Evolutionary conservation across 1,140 invertebrate species (phyloP), one percentile per base, ranked within the genome.

Genomic region (Diprion similis): DNA sequence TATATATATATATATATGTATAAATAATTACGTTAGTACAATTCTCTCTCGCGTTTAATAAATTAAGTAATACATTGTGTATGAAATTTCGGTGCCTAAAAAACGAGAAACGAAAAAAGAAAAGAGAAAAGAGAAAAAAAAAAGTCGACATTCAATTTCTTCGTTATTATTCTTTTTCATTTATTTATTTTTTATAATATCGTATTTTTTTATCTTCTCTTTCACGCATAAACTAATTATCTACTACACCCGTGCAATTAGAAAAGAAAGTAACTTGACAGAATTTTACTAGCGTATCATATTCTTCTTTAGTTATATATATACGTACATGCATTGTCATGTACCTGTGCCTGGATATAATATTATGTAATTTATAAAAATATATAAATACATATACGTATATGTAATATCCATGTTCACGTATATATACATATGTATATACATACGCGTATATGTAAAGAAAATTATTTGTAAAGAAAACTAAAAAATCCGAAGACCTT

Each of bases 1-100:
- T 73, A 77, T 78, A 78, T 79, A 76, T 76, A 73, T 73, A 77
- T 78, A 76, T 79, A 76, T 73, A 78, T 77, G 74, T 78, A 79
- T 76, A 79, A 77, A 77, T 75, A 73, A 78, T 78, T 77, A 75
- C 73, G 73, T 72, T 75, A 75, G 73, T 75, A 75, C 73, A 75
- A 75, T 75, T 75, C 73, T 75, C 72, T 70, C 24, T 37, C 24
- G 24, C 24, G 24, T 37, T 37, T 37, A 37, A 37, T 37, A 37
- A 37, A 37, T 37, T 37, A 6, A 37, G 24, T 37, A 37, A 37
- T 37, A 37, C 24, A 37, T 37, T 37, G 24, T 37, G 24, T 37
- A 2, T 37, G 24, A 37, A 37, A 1, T 37, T 37, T 37, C 24
- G 24, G 24, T 37, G 24, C 24, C 24, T 37, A 6, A 24, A 37